Evolutionary conservation across 1,140 invertebrate genomes (phyloP).

Genomic region (Bombus confusus): DNA sequence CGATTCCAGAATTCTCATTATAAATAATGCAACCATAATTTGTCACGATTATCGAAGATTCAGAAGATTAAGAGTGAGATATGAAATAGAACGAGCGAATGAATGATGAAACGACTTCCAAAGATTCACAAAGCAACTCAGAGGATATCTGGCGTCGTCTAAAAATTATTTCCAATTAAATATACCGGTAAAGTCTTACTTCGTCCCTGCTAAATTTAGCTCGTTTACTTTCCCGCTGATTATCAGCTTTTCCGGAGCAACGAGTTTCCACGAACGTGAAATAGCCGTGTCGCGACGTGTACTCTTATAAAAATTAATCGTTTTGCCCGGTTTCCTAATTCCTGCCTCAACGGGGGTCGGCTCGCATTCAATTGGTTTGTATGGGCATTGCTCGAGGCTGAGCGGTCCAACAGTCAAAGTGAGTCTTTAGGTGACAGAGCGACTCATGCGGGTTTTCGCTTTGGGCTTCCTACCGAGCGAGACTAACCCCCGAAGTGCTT

Average conservation of each 20-base stretch:
- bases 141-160: too few relatives aligned
- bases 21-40: neutral
- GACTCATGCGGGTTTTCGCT: conserved; percentile 71
- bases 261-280: conserved; percentile 39
- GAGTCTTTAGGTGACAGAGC: conserved; percentile 62
- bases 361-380: conserved; percentile 72
- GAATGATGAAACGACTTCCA: neutral
- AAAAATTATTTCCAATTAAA: conserved; percentile 1
- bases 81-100: neutral
- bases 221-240: conserved; percentile 24
- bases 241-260: conserved; percentile 48
- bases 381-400: conserved; percentile 52
- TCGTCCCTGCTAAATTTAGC: neutral
- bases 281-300: conserved; percentile 33
- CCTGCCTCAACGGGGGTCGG: conserved; percentile 56
- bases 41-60: neutral
- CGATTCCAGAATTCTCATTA: too few relatives aligned
- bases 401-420: conserved; percentile 46
- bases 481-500: conserved; percentile 17
- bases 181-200: neutral
- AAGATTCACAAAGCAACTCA: neutral
- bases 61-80: neutral
- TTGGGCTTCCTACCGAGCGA: conserved; percentile 35
- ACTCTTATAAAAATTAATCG: conserved; percentile 73
- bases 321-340: conserved; percentile 74